phyloP scores from a whole-genome alignment of 2,113 vertebrate genomes.

The Nesogale talazaci region DNA sequence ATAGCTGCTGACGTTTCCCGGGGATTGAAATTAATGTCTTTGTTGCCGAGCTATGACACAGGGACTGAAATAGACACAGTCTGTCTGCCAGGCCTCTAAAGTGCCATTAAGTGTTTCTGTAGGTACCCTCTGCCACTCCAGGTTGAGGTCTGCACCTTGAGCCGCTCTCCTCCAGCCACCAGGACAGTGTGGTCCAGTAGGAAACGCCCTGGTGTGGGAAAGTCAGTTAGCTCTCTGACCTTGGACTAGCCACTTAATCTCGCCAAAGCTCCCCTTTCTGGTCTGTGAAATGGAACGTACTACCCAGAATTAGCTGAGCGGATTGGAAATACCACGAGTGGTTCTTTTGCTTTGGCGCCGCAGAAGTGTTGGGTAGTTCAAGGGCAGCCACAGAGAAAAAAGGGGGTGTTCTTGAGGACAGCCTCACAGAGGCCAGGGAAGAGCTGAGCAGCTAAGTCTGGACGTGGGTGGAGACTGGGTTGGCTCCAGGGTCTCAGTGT shows the following conservation, averaged over 20 bases:
- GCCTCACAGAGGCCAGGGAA: not conserved
- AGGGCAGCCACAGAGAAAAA: not conserved
- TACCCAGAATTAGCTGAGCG: not conserved
- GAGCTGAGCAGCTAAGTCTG: not conserved
- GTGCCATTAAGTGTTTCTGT: not conserved
- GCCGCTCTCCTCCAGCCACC: slow-evolving; percentile 27
- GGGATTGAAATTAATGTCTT: slow-evolving; percentile 48
- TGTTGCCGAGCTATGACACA: slow-evolving; percentile 39
- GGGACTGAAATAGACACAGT: slow-evolving; percentile 1
- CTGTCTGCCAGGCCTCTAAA: slow-evolving; percentile 32
- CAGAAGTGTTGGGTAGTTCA: not conserved
- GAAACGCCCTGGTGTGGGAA: not conserved
- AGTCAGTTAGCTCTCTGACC: not conserved
- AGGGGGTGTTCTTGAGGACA: not conserved
- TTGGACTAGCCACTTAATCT: slow-evolving; percentile 7
- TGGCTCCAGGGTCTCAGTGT: not conserved
- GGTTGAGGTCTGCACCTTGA: not conserved
- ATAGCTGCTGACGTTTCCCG: not conserved
- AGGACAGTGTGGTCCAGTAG: not conserved
- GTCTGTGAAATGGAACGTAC: not conserved
- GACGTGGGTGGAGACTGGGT: too few relatives aligned
- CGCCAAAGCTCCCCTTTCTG: slow-evolving; percentile 19
- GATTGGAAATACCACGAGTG: not conserved
- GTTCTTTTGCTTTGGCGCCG: not conserved
- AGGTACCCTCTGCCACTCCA: not conserved